Base-by-base conservation (phyloP, 2,888 invertebrate genomes). In the Leucophora obtusa region DNA sequence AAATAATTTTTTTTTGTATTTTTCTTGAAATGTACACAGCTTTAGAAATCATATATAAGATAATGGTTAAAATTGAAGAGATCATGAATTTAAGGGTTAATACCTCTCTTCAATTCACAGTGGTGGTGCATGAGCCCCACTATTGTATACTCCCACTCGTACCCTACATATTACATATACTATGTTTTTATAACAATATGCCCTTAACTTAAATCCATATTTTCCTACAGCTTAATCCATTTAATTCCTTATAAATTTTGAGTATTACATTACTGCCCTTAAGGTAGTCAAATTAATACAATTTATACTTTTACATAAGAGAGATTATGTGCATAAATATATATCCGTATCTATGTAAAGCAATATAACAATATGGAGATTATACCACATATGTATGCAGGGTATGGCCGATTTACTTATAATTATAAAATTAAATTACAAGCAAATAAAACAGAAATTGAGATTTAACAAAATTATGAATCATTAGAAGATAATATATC, bases 271-370 rank as follows among this genome's bases (percentile, higher is more conserved):
- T 54, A 24, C 18, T 51, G 66, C 33, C 75, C 66, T 58, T 51
- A 71, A 66, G 68, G 58, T 62, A 35, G 15, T 50, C 17, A 51
- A 60, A 65, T 66, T 60, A 60, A 73, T 66, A 50, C 28, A 53
- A 54, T 60, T 68, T 68, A 56, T 62, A n/a, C 15, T 50, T 50
- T 4, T 15, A 50, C 9, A 47, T 18, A 8, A 47, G 60, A 60
- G 21, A 60, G 47, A 47, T 59, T 59, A 59, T 59, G 47, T 18
- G 11, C 28, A 28, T 28, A 7, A 24, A 8, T 4, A 17, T 5
- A 47, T 43, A 43, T 14, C n/a, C n/a, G 14, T 43, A 43, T 14
- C 6, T 11, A 47, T n/a, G 2, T 14, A n/a, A 14, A 47, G n/a
- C 43, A 47, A 47, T 47, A 47, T n/a, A 47, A 47, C 43, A n/a